Evolutionary conservation across 2,797 vertebrate genomes (phyloP).

Genomic region (Lycodopsis pacificus): DNA sequence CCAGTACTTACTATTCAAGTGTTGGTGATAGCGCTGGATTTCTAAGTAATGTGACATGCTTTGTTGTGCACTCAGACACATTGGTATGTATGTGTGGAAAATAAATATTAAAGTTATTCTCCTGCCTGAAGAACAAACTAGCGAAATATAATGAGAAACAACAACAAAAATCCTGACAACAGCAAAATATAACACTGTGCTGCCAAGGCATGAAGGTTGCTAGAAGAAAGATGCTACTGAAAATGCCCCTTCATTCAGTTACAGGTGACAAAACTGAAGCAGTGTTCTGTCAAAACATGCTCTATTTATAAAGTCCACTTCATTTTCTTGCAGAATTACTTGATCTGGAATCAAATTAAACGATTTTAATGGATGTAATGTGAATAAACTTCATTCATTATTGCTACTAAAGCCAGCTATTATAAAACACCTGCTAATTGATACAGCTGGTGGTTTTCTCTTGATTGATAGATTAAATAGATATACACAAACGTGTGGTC

Average conservation of each 20-base stretch:
- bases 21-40: constrained; percentile 8
- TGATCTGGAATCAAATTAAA: neutral
- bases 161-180: neutral
- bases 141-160: neutral
- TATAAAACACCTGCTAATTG: neutral
- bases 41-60: neutral
- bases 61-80: neutral
- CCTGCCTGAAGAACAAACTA: neutral
- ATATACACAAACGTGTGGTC: neutral
- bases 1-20: neutral
- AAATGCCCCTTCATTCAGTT: neutral
- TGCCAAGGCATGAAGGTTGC: neutral
- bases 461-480: constrained; percentile 6
- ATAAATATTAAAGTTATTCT: constrained; percentile 18
- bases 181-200: neutral
- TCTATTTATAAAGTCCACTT: neutral
- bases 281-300: neutral
- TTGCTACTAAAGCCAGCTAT: neutral
- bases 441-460: neutral
- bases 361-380: neutral
- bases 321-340: constrained; percentile 6
- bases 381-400: neutral
- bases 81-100: neutral
- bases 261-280: constrained; percentile 2
- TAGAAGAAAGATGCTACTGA: neutral